A percentile compares a stretch with the other conserved stretches of the same genome.
These are phyloP conservation scores for Mirza zaza DNA, from an alignment of 2,113 vertebrate species.

Conservation along the genomic window DNA sequence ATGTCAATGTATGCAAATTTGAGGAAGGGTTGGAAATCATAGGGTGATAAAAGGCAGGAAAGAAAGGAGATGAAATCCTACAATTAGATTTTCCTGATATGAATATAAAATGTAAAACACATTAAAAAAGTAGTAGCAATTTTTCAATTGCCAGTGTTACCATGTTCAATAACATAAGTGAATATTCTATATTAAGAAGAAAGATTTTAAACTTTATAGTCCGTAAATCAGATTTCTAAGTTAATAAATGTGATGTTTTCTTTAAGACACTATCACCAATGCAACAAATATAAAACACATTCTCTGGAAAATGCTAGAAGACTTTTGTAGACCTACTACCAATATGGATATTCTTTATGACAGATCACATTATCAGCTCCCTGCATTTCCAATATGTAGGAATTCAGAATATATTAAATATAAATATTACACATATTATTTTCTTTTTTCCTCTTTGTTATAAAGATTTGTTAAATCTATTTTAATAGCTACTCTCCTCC, in stretches of 20 bases:
- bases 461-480: not conserved
- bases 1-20: conserved; percentile 78
- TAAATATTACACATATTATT: not conserved
- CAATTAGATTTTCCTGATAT: conserved; percentile 53
- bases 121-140: not conserved
- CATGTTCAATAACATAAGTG: not conserved
- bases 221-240: not conserved
- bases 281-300: not conserved
- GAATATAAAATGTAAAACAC: conserved; percentile 50
- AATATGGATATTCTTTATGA: not conserved
- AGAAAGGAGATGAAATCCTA: conserved; percentile 57
- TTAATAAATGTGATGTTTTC: not conserved
- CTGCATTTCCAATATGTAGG: not conserved
- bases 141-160: conserved; percentile 21
- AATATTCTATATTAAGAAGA: not conserved
- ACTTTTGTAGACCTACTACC: not conserved
- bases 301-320: not conserved
- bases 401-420: not conserved
- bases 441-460: not conserved
- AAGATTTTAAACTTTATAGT: conserved; percentile 7
- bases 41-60: conserved; percentile 36
- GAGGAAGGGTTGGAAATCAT: conserved; percentile 60
- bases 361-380: not conserved
- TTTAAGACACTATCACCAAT: not conserved
- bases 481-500: not conserved